Conservation (phyloP, 2,888 invertebrate species). For the Polietes domitor region DNA sequence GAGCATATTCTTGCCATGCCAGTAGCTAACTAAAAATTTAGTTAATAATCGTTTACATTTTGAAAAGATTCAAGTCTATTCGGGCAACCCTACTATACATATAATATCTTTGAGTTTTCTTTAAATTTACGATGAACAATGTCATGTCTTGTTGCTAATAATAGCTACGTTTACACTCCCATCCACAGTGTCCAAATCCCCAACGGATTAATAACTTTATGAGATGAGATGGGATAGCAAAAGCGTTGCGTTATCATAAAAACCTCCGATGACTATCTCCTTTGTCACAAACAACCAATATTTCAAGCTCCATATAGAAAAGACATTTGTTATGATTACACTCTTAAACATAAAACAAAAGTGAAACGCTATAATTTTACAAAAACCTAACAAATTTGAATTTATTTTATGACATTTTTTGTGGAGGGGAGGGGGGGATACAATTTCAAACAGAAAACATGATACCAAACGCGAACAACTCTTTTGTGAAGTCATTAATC, state of each 20-base stretch:
- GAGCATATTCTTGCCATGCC: too few species aligned
- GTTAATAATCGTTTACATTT: too few species aligned
- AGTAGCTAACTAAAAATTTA: too few species aligned
- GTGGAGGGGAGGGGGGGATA: neutral
- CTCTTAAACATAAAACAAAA: neutral
- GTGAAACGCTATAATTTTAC: neutral
- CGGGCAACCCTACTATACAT: too few species aligned
- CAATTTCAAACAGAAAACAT: neutral
- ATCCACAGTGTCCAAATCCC: neutral
- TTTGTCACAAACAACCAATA: too few species aligned
- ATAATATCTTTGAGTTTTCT: too few species aligned
- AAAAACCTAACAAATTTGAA: constrained; percentile 44
- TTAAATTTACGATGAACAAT: too few species aligned
- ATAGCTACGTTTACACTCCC: neutral
- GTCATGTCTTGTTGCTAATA: too few species aligned
- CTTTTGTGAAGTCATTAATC: constrained; percentile 54
- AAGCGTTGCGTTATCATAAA: neutral
- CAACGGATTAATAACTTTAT: constrained; percentile 4
- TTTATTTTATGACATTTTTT: constrained; percentile 47
- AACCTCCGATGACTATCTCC: neutral
- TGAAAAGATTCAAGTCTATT: too few species aligned
- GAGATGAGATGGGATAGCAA: neutral
- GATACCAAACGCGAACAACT: neutral
- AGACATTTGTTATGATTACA: constrained; percentile 12
- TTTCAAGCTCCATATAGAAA: neutral